A percentile compares a stretch with the other conserved stretches of the same genome.
These are phyloP conservation scores for Distichodus sexfasciatus DNA, from an alignment of 2,797 vertebrate species.

Conservation along the genomic window DNA sequence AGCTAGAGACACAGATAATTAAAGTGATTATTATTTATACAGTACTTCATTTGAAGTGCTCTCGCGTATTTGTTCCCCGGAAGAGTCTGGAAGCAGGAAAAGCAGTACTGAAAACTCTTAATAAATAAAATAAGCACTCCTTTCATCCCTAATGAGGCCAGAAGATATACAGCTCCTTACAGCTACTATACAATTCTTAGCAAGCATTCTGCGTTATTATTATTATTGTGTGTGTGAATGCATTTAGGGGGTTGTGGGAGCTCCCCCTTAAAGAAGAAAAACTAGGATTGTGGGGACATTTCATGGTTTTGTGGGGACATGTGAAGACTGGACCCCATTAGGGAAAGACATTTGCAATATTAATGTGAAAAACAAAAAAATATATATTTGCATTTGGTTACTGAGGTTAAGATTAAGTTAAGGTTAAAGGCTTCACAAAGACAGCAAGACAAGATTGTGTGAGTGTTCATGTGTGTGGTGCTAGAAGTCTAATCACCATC, in stretches of 20 bases:
- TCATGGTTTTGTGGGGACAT: no score
- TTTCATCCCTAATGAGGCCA: slow-evolving; percentile 40
- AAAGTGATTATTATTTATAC: slow-evolving; percentile 51
- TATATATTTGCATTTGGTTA: no score
- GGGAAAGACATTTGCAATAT: no score
- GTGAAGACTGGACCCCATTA: no score
- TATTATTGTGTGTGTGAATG: slow-evolving; percentile 30
- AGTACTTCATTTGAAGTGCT: slow-evolving; percentile 60
- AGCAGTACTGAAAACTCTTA: slow-evolving; percentile 35
- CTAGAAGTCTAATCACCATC: no score
- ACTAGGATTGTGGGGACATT: no score
- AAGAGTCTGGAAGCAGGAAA: slow-evolving; percentile 52
- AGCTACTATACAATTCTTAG: slow-evolving; percentile 39
- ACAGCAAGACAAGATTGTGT: no score
- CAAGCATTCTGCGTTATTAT: slow-evolving; percentile 12
- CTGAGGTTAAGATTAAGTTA: no score
- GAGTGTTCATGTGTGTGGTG: background rate
- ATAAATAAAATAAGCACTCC: slow-evolving; percentile 54
- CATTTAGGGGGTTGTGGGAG: background rate
- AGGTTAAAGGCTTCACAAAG: no score
- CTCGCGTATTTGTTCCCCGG: slow-evolving; percentile 51
- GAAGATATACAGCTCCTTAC: slow-evolving; percentile 36
- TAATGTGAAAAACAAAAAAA: no score
- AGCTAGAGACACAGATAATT: slow-evolving; percentile 61
- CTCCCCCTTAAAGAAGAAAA: no score